These are phyloP conservation scores for Leptopilina boulardi DNA, from an alignment of 1,140 invertebrate genomes.

Conservation along the genomic window DNA sequence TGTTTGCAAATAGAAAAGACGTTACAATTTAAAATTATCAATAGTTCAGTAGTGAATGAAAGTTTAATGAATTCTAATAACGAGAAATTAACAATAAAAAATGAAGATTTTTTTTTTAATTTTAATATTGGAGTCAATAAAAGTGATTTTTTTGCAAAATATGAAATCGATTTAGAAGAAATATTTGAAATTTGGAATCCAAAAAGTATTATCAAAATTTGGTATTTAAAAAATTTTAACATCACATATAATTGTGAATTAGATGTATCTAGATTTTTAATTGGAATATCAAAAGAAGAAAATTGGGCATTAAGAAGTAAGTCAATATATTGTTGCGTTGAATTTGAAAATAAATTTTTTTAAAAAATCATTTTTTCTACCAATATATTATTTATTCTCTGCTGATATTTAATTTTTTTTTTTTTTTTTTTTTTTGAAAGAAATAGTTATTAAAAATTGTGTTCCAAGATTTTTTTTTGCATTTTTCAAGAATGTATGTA, in stretches of 20 bases:
- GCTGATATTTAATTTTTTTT: no score
- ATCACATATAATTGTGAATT: constrained; percentile 47
- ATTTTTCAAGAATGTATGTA: not conserved
- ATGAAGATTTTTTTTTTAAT: no score
- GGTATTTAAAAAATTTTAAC: constrained; percentile 39
- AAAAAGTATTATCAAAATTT: constrained; percentile 38
- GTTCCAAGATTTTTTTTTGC: no score
- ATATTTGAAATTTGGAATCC: constrained; percentile 58
- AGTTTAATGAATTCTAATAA: not conserved
- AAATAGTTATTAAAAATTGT: not conserved
- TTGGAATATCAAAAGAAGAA: constrained; percentile 43
- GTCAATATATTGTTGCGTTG: constrained; percentile 36
- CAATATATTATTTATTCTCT: no score
- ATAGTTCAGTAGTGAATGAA: not conserved
- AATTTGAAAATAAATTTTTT: no score
- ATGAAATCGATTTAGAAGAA: constrained; percentile 35
- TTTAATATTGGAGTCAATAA: not conserved
- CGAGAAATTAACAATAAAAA: not conserved
- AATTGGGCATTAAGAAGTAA: constrained; percentile 59
- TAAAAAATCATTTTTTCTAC: no score
- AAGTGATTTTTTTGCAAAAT: not conserved
- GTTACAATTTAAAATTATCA: not conserved
- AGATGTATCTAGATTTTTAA: constrained; percentile 50
- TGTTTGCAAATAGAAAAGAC: not conserved
- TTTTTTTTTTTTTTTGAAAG: not conserved